Base-by-base conservation (phyloP, 2,113 vertebrate genomes). In the Myiagra hebetior region DNA sequence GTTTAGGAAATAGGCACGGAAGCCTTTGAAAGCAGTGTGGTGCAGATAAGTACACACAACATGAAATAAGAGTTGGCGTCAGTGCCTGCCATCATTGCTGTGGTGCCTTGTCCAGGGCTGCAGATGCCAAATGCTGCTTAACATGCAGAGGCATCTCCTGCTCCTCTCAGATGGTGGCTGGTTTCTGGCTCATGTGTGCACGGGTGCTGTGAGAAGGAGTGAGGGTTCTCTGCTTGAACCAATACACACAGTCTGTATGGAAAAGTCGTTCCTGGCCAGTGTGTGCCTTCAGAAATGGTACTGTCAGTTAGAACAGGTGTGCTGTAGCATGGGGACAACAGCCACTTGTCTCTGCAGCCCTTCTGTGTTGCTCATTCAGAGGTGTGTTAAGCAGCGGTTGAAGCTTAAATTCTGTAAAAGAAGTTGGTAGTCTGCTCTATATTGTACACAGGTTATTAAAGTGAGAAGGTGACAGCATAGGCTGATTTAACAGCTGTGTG, bases 361-460 rank as follows among this genome's bases (percentile, higher is more conserved):
- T 60, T 62, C 89, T 52, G 14, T 83, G 15, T 81, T 89, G n/a
- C 78, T 79, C 50, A 30, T 84, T 92, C 37, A 67, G 53, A 41
- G 52, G 26, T 39, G 2, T 74, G 15, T 81, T 85, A 83, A 87
- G 35, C 2, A 1, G 19, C 70, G 42, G n/a, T 64, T 81, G 59
- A 84, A 91, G 41, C 37, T 91, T 95, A 88, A 93, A 81, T 83
- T 44, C 68, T 82, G 47, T 93, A 70, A 68, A 95, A 78, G 41
- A 37, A 33, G 18, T 67, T 84, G 76, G 46, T 73, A 50, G 5
- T 56, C 70, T 83, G 44, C 73, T 84, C 24, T 55, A 15, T 74
- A 21, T 70, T 78, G 18, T 78, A 20, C 33, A 35, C 15, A 72
- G 39, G 64, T 94, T 73, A 59, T 55, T 80, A 39, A 49, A 60